Evolutionary conservation across 1,140 invertebrate genomes (phyloP), one percentile per base, ranked within the genome.

Genomic region (Ceratitis capitata): DNA sequence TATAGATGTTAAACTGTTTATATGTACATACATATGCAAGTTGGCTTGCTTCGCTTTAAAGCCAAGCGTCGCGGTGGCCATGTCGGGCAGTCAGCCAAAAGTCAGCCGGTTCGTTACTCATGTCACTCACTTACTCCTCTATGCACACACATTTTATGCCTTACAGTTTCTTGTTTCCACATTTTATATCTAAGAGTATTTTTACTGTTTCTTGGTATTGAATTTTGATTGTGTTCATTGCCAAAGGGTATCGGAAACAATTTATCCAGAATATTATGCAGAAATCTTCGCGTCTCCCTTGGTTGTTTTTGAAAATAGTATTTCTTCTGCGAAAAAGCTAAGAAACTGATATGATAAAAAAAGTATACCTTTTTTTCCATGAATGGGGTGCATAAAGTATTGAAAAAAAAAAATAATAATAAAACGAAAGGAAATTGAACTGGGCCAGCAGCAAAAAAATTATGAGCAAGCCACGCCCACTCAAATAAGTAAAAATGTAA

Each of bases 141-240:
- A 69, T 12, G 14, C 61, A 39, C 29, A n/a, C n/a, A n/a, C n/a
- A n/a, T n/a, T n/a, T n/a, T n/a, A n/a, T n/a, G n/a, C n/a, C n/a
- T n/a, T n/a, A n/a, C n/a, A n/a, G n/a, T n/a, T n/a, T n/a, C n/a
- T n/a, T n/a, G n/a, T n/a, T n/a, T n/a, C n/a, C n/a, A n/a, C n/a
- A n/a, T n/a, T n/a, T 23, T 56, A n/a, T 23, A 3, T 10, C 9
- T 19, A 3, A 16, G 3, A 3, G 47, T 2, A 29, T 64, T 64
- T 69, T 39, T 19, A 32, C 39, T 39, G 35, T 39, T 39, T 19
- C 14, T 7, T 19, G 78, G 82, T 51, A 84, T 84, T 56, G 51
- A 84, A 84, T 84, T 84, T 84, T 39, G 51, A 84, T 84, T 84
- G 51, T 58, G 29, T 84, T 84, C 82, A 49, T 51, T 32, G 82